Base-by-base conservation (phyloP, 2,797 vertebrate genomes). In the Helarctos malayanus region DNA sequence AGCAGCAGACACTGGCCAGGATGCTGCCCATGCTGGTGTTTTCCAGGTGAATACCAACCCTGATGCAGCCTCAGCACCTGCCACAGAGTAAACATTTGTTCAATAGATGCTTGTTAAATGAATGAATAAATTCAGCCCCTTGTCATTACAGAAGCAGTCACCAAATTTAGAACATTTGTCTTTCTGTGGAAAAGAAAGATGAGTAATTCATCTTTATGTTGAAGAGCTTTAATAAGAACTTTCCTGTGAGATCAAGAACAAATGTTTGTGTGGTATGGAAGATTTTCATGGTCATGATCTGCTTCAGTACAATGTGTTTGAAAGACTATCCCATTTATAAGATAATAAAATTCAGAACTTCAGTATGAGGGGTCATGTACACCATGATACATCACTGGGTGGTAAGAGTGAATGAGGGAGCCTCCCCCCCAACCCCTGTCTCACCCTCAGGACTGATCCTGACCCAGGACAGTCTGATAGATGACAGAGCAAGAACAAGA, bases 1-100 rank as follows among this genome's bases (percentile, higher is more conserved):
- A 89, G 38, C 49, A 32, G 9, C 47, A 38, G 35, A 54, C 3
- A 1, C 76, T 45, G 49, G 57, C 71, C 38, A 16, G 76, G 63
- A 54, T 41, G 13, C 57, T 4, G 2, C 57, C 85, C 56, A 35
- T n/a, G 13, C 35, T 45, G 78, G 56, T 63, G 38, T 78, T 89
- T 96, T 91, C 69, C 59, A 73, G 80, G 87, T 91, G 88, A 94
- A 57, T 61, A 47, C 38, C 69, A 76, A 41, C 59, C 80, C 63
- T 81, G 73, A 52, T 78, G 63, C 38, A 91, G 15, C 63, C 90
- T 89, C 73, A 14, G 54, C 96, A 97, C 96, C 96, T 97, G 95
- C 79, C 63, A 7, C 56, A 96, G 38, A 79, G 61, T 80, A 93
- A 96, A 94, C 89, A 94, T 93, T 96, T 95, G 83, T 97, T 89